A percentile compares a stretch with the other conserved stretches of the same genome.
Conservation (phyloP, 2,888 invertebrate genomes). For the Polymixis lichenea region DNA sequence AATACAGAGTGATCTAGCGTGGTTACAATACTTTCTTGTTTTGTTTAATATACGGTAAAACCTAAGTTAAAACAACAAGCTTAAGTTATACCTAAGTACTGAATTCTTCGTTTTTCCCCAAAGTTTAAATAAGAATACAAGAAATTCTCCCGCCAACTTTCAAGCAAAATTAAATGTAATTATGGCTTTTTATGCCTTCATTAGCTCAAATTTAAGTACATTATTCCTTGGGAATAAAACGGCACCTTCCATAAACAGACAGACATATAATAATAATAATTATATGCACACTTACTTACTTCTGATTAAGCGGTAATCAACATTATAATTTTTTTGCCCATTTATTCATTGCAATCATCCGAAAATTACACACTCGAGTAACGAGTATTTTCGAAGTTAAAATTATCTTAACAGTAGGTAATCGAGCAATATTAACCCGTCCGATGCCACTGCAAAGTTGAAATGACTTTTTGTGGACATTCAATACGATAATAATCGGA, state of each 20-base stretch:
- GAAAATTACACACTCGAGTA: constrained; percentile 32
- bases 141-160: not conserved
- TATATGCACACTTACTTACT: constrained; percentile 5
- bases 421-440: constrained; percentile 33
- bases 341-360: constrained; percentile 27
- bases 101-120: not conserved
- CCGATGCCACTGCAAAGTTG: constrained; percentile 18
- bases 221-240: constrained; percentile 6
- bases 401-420: constrained; percentile 32
- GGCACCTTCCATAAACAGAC: constrained; percentile 14
- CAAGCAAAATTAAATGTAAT: constrained; percentile 12
- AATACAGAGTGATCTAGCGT: not conserved
- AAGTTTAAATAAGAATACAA: not conserved
- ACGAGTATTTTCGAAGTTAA: constrained; percentile 31
- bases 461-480: constrained; percentile 17
- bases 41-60: not conserved
- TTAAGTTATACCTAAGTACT: not conserved
- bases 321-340: constrained; percentile 21
- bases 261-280: constrained; percentile 27
- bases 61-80: not conserved
- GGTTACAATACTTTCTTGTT: not conserved
- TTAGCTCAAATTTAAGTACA: constrained; percentile 28
- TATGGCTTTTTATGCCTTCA: constrained; percentile 15
- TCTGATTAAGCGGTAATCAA: constrained; percentile 37
- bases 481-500: constrained; percentile 27